A percentile compares a stretch with the other conserved stretches of the same genome.
phyloP scores from a whole-genome alignment of 2,797 vertebrate species.

The Eulemur albifrons region DNA sequence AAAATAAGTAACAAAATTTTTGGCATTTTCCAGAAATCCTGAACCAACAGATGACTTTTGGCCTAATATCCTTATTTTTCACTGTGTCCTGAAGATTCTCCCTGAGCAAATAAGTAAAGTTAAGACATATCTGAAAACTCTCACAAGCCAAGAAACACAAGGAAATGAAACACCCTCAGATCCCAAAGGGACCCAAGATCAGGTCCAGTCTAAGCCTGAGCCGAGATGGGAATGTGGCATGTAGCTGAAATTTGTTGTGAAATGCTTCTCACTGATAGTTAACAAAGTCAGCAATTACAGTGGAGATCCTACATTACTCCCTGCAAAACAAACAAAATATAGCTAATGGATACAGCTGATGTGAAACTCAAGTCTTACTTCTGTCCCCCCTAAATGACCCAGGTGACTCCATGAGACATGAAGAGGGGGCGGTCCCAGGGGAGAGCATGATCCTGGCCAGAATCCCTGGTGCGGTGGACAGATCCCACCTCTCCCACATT shows the following conservation, averaged over 20 bases:
- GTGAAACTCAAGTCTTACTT: not conserved
- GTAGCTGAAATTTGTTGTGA: constrained; percentile 17
- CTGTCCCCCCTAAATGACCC: not conserved
- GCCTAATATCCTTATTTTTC: constrained; percentile 11
- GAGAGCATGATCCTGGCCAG: not conserved
- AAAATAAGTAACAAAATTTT: not conserved
- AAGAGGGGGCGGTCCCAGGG: not conserved
- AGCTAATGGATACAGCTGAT: not conserved
- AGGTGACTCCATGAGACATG: not conserved
- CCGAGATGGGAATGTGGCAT: not conserved
- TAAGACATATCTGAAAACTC: constrained; percentile 48
- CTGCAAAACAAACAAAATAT: not conserved
- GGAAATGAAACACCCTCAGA: constrained; percentile 49
- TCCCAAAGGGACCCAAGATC: not conserved
- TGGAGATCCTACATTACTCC: not conserved
- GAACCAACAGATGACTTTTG: constrained; percentile 2
- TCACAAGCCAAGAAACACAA: constrained; percentile 59
- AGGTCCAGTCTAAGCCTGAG: not conserved
- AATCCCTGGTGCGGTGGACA: not conserved
- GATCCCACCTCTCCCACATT: not conserved
- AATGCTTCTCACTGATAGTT: constrained; percentile 21
- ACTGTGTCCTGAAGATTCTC: constrained; percentile 50
- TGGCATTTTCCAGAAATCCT: not conserved
- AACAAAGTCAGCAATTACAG: not conserved
- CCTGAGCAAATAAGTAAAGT: constrained; percentile 13